These are phyloP conservation scores for Drosophila ironensis DNA, from an alignment of 1,140 invertebrate species.

Conservation along the genomic window DNA sequence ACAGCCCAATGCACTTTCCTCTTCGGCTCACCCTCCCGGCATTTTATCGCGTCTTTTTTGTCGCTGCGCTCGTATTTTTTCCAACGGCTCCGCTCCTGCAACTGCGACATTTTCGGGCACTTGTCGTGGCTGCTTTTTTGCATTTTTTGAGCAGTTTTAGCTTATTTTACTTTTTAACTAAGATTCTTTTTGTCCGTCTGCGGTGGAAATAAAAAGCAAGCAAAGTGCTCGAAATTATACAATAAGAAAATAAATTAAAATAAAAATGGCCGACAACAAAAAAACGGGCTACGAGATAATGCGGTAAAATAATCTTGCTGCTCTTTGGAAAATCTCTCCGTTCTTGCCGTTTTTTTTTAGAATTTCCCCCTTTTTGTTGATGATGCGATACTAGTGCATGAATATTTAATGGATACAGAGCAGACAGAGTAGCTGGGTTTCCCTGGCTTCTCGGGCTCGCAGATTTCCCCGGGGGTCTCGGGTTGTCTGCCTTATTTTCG, in stretches of 20 bases:
- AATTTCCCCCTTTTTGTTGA: constrained; percentile 5
- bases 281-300: constrained; percentile 62
- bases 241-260: constrained; percentile 28
- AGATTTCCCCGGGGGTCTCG: constrained; percentile 22
- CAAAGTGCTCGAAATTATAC: constrained; percentile 56
- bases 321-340: constrained; percentile 36
- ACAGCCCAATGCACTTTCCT: constrained; percentile 75
- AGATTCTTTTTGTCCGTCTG: constrained; percentile 54
- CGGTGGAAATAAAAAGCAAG: constrained; percentile 35
- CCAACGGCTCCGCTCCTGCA: constrained; percentile 27
- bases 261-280: constrained; percentile 7
- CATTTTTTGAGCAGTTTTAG: constrained; percentile 13
- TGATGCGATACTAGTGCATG: constrained; percentile 56
- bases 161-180: constrained; percentile 41
- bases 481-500: constrained; percentile 19
- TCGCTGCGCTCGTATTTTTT: constrained; percentile 36
- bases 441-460: not conserved
- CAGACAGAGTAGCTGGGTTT: constrained; percentile 1
- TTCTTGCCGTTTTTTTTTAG: constrained; percentile 29
- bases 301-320: constrained; percentile 67
- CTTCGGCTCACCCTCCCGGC: constrained; percentile 5
- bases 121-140: constrained; percentile 8
- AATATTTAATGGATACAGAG: constrained; percentile 72
- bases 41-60: constrained; percentile 43
- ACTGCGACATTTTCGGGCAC: constrained; percentile 47